phyloP scores from a whole-genome alignment of 2,888 invertebrate species.

The Drosophila longiperda region DNA sequence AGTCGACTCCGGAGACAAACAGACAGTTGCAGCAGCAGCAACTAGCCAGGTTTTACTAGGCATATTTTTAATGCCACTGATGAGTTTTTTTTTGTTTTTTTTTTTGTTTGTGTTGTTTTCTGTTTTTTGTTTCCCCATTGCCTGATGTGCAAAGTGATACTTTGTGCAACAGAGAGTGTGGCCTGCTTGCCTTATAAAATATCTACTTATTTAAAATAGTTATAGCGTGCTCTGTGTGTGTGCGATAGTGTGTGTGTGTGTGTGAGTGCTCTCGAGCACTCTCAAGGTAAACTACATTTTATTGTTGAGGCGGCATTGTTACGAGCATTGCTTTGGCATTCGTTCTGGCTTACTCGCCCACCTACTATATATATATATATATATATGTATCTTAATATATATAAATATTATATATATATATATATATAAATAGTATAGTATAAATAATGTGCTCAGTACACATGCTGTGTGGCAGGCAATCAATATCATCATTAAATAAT shows the following conservation, averaged over 20 bases:
- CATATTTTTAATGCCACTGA: slow-evolving; percentile 55
- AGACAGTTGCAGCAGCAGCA: slow-evolving; percentile 32
- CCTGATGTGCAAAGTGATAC: slow-evolving; percentile 62
- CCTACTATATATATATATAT: slow-evolving; percentile 43
- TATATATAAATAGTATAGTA: background rate
- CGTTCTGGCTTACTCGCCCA: slow-evolving; percentile 76
- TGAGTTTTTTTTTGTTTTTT: slow-evolving; percentile 49
- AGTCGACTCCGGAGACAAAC: slow-evolving; percentile 67
- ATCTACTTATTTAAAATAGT: slow-evolving; percentile 75
- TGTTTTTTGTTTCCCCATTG: slow-evolving; percentile 4
- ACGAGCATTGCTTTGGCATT: slow-evolving; percentile 75
- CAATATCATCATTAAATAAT: slow-evolving; percentile 45
- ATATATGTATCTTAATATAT: slow-evolving; percentile 15
- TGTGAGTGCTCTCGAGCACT: slow-evolving; percentile 58
- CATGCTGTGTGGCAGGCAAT: slow-evolving; percentile 29
- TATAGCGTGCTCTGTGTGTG: slow-evolving; percentile 42
- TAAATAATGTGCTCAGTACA: background rate
- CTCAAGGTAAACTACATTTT: slow-evolving; percentile 81
- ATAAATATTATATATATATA: slow-evolving; percentile 13
- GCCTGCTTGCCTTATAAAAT: slow-evolving; percentile 68
- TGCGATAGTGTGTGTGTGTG: slow-evolving; percentile 44
- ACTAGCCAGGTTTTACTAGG: slow-evolving; percentile 2
- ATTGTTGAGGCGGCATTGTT: slow-evolving; percentile 77
- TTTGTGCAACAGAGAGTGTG: slow-evolving; percentile 37
- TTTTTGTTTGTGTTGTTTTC: slow-evolving; percentile 7